Evolutionary conservation across 1,140 invertebrate species (phyloP), one percentile per base, ranked within the genome.

Genomic region (Eufriesea mexicana): DNA sequence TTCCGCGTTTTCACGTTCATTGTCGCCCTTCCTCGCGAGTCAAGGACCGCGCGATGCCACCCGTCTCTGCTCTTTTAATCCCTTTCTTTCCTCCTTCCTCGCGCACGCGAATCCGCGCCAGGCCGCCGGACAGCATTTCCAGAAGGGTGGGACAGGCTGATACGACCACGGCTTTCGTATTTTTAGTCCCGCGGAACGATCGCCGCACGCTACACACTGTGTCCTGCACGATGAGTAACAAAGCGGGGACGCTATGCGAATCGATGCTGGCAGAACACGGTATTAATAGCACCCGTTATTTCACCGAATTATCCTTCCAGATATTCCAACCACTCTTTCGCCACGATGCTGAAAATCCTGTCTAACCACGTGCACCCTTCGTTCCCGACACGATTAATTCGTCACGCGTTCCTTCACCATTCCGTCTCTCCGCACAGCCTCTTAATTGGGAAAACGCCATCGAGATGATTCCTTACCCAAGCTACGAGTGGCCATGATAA

Each of bases 401-500:
- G 6, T 12, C 64, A 7, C 20, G 20, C 64, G 64, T n/a, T n/a
- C n/a, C n/a, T n/a, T n/a, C n/a, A n/a, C n/a, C n/a, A n/a, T n/a
- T n/a, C n/a, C n/a, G n/a, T n/a, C n/a, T n/a, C n/a, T n/a, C n/a
- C n/a, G n/a, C n/a, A n/a, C n/a, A n/a, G n/a, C n/a, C n/a, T n/a
- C n/a, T n/a, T n/a, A n/a, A n/a, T n/a, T n/a, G n/a, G 23, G 7
- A 23, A 23, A 57, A 57, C 20, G 23, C 20, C 55, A 5, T 42
- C 5, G 12, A 23, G 8, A 67, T 45, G 20, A 23, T 77, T 76
- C 35, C 45, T 89, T 85, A 89, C 87, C 87, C 25, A 68, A 62
- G 18, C 18, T 79, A 51, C 64, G 72, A 85, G 74, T 35, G 80
- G 86, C 90, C 91, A 91, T 91, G 89, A 87, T 89, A 67, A 55